Evolutionary conservation across 2,113 vertebrate genomes (phyloP), one percentile per base, ranked within the genome.

Genomic region (Grallaria varia): DNA sequence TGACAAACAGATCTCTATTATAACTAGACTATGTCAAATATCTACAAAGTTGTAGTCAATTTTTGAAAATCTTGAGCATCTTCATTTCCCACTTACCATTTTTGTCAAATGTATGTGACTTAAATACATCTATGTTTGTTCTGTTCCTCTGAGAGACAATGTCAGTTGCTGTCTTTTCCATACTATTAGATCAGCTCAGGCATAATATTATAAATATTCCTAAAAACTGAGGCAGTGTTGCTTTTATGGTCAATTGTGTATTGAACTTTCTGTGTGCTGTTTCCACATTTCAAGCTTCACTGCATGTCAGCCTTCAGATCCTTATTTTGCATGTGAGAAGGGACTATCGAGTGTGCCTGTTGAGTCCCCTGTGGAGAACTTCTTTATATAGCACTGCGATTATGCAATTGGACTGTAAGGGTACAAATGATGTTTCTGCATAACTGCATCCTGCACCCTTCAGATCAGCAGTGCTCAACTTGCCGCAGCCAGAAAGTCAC

Each of bases 181-280:
- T 84, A 50, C 44, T 91, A 64, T 45, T 95, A 91, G 92, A 91
- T 95, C 75, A 73, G 59, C 64, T 94, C 62, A 95, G 64, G 55
- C 50, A 62, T 88, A 71, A 23, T 87, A 72, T 86, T 85, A 63
- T 58, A 92, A 96, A 93, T 75, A 86, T 68, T 96, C 52, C 92
- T 84, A 75, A 95, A 96, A 96, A 78, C n/a, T 37, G 58, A 86
- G 75, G 49, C 88, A 78, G 30, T 50, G 56, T 84, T 96, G 64
- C 60, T 93, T 95, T 96, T 96, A 94, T 69, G 83, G 62, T 87
- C 95, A 97, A 93, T 96, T 96, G 92, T 64, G 86, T 95, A 92
- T 92, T 95, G 92, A 96, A 96, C 84, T 96, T 96, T 81, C 81
- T 4, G 2, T 84, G 56, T 87, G 59, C 58, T 75, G 33, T 91